Conservation (phyloP, 1,140 invertebrate genomes). For the Pachypsylla venusta region DNA sequence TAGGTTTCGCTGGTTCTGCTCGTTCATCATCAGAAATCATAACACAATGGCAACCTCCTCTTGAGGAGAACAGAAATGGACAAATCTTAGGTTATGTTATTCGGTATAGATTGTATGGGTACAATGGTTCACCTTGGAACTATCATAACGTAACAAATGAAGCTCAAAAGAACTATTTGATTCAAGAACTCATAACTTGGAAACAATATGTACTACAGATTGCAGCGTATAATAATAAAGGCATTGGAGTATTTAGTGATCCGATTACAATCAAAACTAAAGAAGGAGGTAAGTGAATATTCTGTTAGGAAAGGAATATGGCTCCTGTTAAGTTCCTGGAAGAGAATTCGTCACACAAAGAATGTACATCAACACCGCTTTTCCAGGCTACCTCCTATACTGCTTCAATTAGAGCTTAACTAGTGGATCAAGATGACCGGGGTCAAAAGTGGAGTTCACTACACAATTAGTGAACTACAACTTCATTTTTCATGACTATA, state of each 20-base stretch:
- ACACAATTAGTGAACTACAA: too few relatives aligned
- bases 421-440: too few relatives aligned
- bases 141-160: constrained; percentile 83
- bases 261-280: constrained; percentile 84
- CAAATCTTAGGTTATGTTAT: constrained; percentile 86
- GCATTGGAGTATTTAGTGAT: constrained; percentile 83
- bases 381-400: too few relatives aligned
- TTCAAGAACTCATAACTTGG: constrained; percentile 92
- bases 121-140: constrained; percentile 77
- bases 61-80: constrained; percentile 86
- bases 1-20: constrained; percentile 80
- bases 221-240: constrained; percentile 93
- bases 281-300: constrained; percentile 49
- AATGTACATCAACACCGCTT: too few relatives aligned
- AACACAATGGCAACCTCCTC: constrained; percentile 90
- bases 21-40: constrained; percentile 89
- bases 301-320: too few relatives aligned
- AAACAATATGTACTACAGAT: constrained; percentile 96
- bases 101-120: constrained; percentile 77
- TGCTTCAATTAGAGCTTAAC: too few relatives aligned
- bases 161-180: constrained; percentile 79
- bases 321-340: too few relatives aligned
- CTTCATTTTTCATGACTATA: too few relatives aligned
- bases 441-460: too few relatives aligned
- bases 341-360: too few relatives aligned